Conservation (phyloP, 1,140 invertebrate species). For the Drosophila funebris region DNA sequence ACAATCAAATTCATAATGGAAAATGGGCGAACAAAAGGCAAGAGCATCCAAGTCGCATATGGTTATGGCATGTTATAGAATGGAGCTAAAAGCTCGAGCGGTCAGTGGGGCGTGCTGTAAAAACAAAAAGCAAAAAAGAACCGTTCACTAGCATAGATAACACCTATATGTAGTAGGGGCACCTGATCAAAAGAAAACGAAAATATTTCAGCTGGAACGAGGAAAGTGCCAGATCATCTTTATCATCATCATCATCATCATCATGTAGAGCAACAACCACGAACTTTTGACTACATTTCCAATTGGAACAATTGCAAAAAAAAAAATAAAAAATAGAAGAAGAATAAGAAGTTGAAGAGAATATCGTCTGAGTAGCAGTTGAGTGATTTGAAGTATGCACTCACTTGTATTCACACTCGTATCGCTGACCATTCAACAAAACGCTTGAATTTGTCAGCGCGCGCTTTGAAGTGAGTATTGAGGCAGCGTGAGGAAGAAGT, state of each 20-base stretch:
- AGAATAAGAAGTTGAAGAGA: too few relatives aligned
- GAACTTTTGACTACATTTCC: background rate
- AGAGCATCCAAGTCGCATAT: background rate
- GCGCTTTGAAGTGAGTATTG: background rate
- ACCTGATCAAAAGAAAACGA: constrained; percentile 64
- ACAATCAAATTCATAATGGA: background rate
- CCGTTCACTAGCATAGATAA: constrained; percentile 73
- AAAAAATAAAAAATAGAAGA: background rate
- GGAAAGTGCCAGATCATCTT: constrained; percentile 65
- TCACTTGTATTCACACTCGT: constrained; percentile 30
- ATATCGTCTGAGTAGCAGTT: background rate
- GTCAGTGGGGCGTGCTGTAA: constrained; percentile 39
- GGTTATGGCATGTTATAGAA: background rate
- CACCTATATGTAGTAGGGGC: background rate
- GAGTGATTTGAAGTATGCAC: constrained; percentile 30
- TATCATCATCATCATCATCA: background rate
- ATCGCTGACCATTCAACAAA: constrained; percentile 56
- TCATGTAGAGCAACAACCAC: background rate
- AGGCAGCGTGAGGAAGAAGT: background rate
- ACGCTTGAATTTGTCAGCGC: constrained; percentile 44
- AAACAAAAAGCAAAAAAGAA: constrained; percentile 14
- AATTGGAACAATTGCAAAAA: constrained; percentile 36
- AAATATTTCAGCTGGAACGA: constrained; percentile 74
- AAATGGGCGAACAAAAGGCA: background rate
- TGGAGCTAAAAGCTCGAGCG: constrained; percentile 2